Base-by-base conservation (phyloP, 2,113 vertebrate species). In the Diphyllodes magnificus region DNA sequence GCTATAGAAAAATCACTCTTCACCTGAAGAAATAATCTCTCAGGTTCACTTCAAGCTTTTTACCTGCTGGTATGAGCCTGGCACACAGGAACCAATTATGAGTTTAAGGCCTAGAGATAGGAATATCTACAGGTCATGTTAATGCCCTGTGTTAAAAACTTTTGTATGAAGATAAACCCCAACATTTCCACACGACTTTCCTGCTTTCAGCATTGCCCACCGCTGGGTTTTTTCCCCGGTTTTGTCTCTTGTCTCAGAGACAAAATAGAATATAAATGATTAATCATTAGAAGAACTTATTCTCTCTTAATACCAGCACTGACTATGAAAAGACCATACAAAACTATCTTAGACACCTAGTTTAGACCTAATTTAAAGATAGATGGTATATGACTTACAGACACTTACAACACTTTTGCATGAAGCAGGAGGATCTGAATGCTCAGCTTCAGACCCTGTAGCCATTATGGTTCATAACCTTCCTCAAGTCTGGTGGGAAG, bases 191-290 rank as follows among this genome's bases (percentile, higher is more conserved):
- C 5, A 49, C 2, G 40, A 47, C 16, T 65, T 61, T 69, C 18
- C 35, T 66, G 6, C 21, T 72, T 86, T 86, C 50, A 65, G 15
- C 24, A 65, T 59, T 76, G 3, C 6, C 5, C 15, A 8, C 1
- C 1, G 0, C 19, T 47, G 21, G 6, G 7, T 11, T 13, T 25
- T 56, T n/a, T 30, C 13, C 24, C 20, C 2, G 0, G n/a, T n/a
- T n/a, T n/a, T 65, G 9, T 65, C 7, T 63, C 15, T 82, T 65
- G 25, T 83, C 39, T 81, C 56, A 71, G 72, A 60, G 13, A 25
- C 9, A 92, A 93, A 86, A 19, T 21, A 82, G 49, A n/a, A 31
- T 63, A n/a, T 14, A 35, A 39, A 39, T 83, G 1, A 56, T 31
- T 51, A 51, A 59, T 54, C 4, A 33, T 40, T 17, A 69, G 45